These are phyloP conservation scores for Cecidostiba fungosa DNA, from an alignment of 2,888 invertebrate genomes.

Conservation along the genomic window DNA sequence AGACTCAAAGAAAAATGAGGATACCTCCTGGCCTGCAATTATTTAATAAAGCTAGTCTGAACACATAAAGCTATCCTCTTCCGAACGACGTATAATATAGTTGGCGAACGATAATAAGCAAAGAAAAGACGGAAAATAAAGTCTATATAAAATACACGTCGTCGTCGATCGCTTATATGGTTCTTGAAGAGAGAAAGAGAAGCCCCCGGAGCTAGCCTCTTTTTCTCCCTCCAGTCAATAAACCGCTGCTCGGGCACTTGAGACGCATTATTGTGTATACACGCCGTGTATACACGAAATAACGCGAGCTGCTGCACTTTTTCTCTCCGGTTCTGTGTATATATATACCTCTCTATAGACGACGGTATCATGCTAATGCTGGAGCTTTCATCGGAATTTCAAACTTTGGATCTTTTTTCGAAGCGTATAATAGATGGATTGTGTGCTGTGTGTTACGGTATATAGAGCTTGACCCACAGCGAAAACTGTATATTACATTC, in stretches of 20 bases:
- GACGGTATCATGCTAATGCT: conserved; percentile 21
- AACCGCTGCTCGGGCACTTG: conserved; percentile 21
- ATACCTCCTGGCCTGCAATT: not conserved
- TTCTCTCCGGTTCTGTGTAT: no score
- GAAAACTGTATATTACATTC: not conserved
- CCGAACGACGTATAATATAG: not conserved
- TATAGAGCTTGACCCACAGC: not conserved
- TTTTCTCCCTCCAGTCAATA: conserved; percentile 46
- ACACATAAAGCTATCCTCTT: not conserved
- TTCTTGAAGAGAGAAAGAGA: conserved; percentile 42
- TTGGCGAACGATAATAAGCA: conserved; percentile 29
- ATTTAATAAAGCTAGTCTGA: not conserved
- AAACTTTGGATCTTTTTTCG: conserved; percentile 8
- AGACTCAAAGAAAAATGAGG: no score
- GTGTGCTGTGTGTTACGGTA: no score
- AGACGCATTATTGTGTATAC: not conserved
- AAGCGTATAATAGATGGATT: not conserved
- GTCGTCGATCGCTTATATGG: not conserved
- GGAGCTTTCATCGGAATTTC: conserved; percentile 22
- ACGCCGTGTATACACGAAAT: not conserved
- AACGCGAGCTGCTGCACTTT: not conserved
- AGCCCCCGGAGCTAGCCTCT: conserved; percentile 29
- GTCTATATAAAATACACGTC: not conserved
- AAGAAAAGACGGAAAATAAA: conserved; percentile 38
- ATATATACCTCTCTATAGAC: not conserved